A percentile compares a stretch with the other conserved stretches of the same genome.
Conservation (phyloP, 2,113 vertebrate species). For the Glaucomys volans region DNA sequence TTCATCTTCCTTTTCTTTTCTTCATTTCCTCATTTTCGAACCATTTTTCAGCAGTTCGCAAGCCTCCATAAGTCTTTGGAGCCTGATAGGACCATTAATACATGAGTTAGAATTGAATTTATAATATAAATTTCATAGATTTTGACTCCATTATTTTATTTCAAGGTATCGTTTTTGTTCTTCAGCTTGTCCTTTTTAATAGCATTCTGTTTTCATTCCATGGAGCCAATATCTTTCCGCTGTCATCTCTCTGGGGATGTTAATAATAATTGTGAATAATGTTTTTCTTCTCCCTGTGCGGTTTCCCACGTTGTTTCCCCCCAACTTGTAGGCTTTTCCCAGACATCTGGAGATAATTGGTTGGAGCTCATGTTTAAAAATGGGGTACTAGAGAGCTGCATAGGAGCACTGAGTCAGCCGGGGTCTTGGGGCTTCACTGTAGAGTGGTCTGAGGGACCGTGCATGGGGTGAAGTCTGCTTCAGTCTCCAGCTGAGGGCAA, state of each 20-base stretch:
- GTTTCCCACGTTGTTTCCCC: background rate
- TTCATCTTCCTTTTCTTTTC: background rate
- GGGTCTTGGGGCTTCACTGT: background rate
- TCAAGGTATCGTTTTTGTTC: background rate
- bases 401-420: background rate
- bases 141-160: constrained; percentile 17
- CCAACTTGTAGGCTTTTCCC: background rate
- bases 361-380: background rate
- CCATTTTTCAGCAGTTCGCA: background rate
- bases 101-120: background rate
- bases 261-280: background rate
- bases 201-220: constrained; percentile 19
- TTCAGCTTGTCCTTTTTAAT: background rate
- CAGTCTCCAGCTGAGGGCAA: background rate
- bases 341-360: background rate
- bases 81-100: background rate
- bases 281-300: background rate
- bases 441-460: background rate
- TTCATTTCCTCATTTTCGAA: background rate
- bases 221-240: background rate
- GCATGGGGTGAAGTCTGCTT: background rate
- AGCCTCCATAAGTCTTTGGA: background rate
- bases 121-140: background rate
- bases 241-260: background rate
- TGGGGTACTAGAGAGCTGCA: background rate